Evolutionary conservation across 2,888 invertebrate genomes (phyloP), one percentile per base, ranked within the genome.

Genomic region (Chelonus formosanus): DNA sequence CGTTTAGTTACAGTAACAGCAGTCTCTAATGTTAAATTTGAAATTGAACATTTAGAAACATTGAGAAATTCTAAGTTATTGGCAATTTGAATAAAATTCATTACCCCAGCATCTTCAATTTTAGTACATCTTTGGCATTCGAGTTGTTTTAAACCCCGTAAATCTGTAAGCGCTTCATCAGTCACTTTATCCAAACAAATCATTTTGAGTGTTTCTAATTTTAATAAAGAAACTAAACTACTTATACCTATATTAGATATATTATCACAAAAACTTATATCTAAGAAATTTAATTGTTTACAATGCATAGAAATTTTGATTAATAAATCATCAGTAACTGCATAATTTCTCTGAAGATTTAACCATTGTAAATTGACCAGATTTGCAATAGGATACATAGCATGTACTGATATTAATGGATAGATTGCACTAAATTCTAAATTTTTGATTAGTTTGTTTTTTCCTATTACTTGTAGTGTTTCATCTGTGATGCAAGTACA

Each of bases 261-360:
- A 3, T 71, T 71, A 8, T 57, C 43, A 52, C 78, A 78, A 43
- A 80, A 73, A 40, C 74, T 56, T 8, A 83, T 75, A 63, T 83
- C 75, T 34, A 83, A 61, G 8, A 69, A 67, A 31, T 57, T 73
- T 4, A 82, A 68, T 35, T 73, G 69, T 56, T 74, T 76, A 59
- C 82, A 82, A 36, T 71, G 73, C 3, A 69, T 64, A 48, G 86
- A 85, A 4, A 90, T 76, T 55, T 82, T 84, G 71, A 85, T 85
- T 67, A 90, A 65, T 32, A 89, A 86, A 1, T 84, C 79, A 73
- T 90, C 87, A 0, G 85, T 86, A 31, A 90, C 85, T 62, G 84
- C 82, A 4, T 82, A 76, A 68, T 88, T 88, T 60, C 82, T 80
- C 71, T 84, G 84, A 52, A 89, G 70, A 71, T 86, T 85, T 54